Evolutionary conservation across 2,113 vertebrate species (phyloP).

Genomic region (Sula dactylatra): DNA sequence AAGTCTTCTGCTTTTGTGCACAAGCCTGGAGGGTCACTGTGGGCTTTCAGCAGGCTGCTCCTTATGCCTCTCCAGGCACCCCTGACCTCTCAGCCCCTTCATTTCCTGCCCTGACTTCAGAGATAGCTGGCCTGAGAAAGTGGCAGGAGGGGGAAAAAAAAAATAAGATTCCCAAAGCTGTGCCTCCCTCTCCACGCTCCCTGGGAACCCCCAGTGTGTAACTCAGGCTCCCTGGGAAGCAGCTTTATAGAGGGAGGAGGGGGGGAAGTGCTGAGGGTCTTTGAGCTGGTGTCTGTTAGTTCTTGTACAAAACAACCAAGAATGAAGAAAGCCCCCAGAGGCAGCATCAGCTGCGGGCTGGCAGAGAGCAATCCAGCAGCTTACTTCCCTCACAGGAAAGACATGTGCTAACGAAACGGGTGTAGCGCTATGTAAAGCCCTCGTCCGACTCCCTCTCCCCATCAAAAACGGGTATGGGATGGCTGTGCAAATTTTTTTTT

Average conservation of each 20-base stretch:
- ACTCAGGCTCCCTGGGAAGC: neutral
- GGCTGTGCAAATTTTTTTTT: neutral
- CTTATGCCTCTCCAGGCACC: neutral
- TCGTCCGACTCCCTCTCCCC: neutral
- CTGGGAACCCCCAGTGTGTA: neutral
- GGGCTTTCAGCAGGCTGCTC: neutral
- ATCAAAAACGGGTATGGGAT: neutral
- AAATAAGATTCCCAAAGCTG: neutral
- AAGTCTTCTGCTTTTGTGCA: neutral
- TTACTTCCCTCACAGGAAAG: neutral
- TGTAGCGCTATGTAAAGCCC: rapidly evolving
- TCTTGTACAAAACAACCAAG: neutral
- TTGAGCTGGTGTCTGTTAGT: neutral
- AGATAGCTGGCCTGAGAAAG: constrained; percentile 24
- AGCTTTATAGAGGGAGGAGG: too few relatives aligned
- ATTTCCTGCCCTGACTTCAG: constrained; percentile 34
- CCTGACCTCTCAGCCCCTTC: constrained; percentile 1
- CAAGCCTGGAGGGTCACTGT: neutral
- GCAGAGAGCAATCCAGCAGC: neutral
- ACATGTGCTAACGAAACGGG: rapidly evolving
- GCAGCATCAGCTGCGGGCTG: neutral
- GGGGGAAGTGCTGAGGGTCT: neutral
- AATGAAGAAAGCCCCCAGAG: neutral
- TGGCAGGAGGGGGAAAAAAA: neutral
- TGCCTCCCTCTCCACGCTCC: neutral